These are phyloP conservation scores for Lapara coniferarum DNA, from an alignment of 2,888 invertebrate genomes.

Conservation along the genomic window DNA sequence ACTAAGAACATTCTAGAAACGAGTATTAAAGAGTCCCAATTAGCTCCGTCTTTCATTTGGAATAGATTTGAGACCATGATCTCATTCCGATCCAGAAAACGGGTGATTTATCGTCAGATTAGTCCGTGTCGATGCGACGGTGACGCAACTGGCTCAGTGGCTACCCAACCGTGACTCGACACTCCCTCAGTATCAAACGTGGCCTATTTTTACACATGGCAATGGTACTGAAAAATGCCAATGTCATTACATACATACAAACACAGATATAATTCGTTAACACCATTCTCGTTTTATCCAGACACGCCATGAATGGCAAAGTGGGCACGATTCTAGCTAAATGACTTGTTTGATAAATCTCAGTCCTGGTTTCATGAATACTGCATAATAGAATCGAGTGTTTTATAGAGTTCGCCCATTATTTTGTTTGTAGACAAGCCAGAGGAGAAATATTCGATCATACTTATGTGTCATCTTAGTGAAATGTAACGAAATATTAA, in stretches of 20 bases:
- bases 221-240: conserved; percentile 57
- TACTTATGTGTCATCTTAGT: no score
- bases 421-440: conserved; percentile 35
- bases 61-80: conserved; percentile 65
- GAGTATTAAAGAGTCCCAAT: conserved; percentile 24
- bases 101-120: conserved; percentile 73
- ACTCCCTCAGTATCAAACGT: conserved; percentile 70
- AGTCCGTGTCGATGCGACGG: conserved; percentile 59
- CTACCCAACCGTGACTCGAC: conserved; percentile 74
- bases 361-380: conserved; percentile 40
- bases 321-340: conserved; percentile 34
- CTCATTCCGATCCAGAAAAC: conserved; percentile 75
- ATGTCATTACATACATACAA: conserved; percentile 42
- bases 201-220: conserved; percentile 72
- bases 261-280: conserved; percentile 36
- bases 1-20: conserved; percentile 23
- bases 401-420: conserved; percentile 34
- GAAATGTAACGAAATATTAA: no score
- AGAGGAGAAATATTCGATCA: not conserved
- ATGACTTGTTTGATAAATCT: conserved; percentile 42
- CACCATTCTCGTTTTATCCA: conserved; percentile 46
- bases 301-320: conserved; percentile 38
- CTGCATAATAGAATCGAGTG: conserved; percentile 35
- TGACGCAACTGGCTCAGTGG: conserved; percentile 77
- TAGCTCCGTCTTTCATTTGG: conserved; percentile 29